A percentile compares a stretch with the other conserved stretches of the same genome.
phyloP scores from a whole-genome alignment of 2,113 vertebrate species.

The Indri indri region DNA sequence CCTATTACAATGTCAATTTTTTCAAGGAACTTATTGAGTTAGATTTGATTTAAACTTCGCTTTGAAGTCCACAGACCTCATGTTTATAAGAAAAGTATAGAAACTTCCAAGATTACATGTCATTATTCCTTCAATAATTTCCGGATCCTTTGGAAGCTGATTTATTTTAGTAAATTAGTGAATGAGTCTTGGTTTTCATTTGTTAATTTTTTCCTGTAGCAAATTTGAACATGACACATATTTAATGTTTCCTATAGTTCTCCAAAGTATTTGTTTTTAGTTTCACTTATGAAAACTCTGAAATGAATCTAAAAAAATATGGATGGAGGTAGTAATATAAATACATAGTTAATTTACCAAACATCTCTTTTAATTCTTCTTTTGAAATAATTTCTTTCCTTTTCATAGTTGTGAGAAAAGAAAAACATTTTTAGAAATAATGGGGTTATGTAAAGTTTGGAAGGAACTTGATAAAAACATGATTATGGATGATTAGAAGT shows the following conservation, averaged over 20 bases:
- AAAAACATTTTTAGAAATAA: constrained; percentile 28
- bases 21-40: constrained; percentile 61
- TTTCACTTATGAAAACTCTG: constrained; percentile 57
- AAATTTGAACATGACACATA: constrained; percentile 24
- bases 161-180: constrained; percentile 64
- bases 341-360: not conserved
- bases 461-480: constrained; percentile 12
- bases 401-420: not conserved
- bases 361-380: not conserved
- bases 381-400: constrained; percentile 27
- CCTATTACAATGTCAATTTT: constrained; percentile 74
- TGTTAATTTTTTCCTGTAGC: constrained; percentile 14
- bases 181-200: constrained; percentile 48
- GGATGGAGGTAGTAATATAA: not conserved
- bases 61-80: constrained; percentile 72
- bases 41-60: constrained; percentile 57
- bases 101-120: constrained; percentile 61
- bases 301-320: not conserved
- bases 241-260: constrained; percentile 30
- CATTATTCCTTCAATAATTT: not conserved
- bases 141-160: constrained; percentile 1
- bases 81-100: constrained; percentile 64
- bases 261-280: constrained; percentile 22
- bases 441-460: not conserved
- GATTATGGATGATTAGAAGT: not conserved